Conservation (phyloP, 2,888 invertebrate species). For the Axea sp. region DNA sequence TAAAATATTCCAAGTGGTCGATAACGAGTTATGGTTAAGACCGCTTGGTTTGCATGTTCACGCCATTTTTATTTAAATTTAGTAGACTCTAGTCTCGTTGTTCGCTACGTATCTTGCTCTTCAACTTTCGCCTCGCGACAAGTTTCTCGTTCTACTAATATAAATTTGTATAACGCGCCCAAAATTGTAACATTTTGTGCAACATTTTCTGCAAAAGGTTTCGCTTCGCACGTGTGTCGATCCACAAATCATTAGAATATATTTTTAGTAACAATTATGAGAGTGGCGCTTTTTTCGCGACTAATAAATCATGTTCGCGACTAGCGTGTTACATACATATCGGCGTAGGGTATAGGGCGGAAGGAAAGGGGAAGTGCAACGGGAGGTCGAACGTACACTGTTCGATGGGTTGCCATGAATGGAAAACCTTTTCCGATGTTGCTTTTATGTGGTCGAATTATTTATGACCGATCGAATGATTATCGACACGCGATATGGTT, state of each 20-base stretch:
- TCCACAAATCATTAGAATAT: slow-evolving; percentile 28
- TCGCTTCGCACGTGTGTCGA: neutral
- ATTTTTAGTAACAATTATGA: slow-evolving; percentile 45
- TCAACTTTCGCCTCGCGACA: no score
- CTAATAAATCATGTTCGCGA: slow-evolving; percentile 74
- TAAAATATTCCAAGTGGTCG: slow-evolving; percentile 23
- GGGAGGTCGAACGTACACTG: slow-evolving; percentile 57
- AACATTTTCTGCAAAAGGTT: neutral
- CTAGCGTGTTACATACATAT: slow-evolving; percentile 63
- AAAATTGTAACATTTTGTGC: neutral
- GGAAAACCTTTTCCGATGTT: slow-evolving; percentile 73
- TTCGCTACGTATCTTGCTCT: slow-evolving; percentile 6
- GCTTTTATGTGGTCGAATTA: slow-evolving; percentile 73
- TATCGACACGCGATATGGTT: slow-evolving; percentile 67
- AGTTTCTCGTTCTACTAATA: no score
- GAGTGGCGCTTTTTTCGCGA: slow-evolving; percentile 66
- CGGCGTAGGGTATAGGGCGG: slow-evolving; percentile 51
- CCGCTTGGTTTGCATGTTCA: slow-evolving; percentile 12
- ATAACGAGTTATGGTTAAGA: slow-evolving; percentile 18
- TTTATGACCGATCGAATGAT: slow-evolving; percentile 74
- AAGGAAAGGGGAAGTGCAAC: slow-evolving; percentile 62
- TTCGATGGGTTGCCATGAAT: slow-evolving; percentile 70
- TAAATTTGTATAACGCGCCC: no score
- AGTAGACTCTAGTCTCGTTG: slow-evolving; percentile 16
- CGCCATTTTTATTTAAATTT: slow-evolving; percentile 41